A percentile compares a stretch with the other conserved stretches of the same genome.
These are phyloP conservation scores for Coptodon bakossiorum DNA, from an alignment of 2,113 vertebrate genomes.

Conservation along the genomic window DNA sequence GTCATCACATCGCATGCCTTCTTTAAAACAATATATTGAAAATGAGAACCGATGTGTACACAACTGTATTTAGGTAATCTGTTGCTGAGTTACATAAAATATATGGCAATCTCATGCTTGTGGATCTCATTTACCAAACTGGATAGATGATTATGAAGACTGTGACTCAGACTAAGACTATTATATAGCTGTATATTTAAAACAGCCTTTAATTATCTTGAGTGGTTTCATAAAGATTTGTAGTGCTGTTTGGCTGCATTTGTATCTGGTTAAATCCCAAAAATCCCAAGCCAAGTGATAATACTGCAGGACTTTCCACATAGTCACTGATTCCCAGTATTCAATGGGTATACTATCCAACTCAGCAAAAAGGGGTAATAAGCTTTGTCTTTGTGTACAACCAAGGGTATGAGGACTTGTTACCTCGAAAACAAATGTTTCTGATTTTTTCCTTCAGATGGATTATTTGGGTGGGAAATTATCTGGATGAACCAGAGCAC, in stretches of 20 bases:
- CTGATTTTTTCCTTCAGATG: neutral
- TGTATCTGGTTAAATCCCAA: neutral
- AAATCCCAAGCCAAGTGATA: neutral
- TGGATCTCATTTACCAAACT: neutral
- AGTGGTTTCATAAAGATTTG: constrained; percentile 18
- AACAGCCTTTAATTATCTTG: neutral
- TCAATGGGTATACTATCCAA: neutral
- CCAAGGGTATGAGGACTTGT: neutral
- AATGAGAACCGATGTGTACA: neutral
- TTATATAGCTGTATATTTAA: neutral
- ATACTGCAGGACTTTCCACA: neutral
- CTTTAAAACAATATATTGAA: neutral
- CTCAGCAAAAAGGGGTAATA: neutral
- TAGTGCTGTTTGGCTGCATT: neutral
- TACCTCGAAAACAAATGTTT: neutral
- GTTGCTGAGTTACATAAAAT: neutral
- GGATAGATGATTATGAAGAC: neutral
- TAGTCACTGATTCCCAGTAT: neutral
- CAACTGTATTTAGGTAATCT: neutral
- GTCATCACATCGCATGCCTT: neutral
- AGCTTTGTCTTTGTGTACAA: neutral
- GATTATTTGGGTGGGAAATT: neutral
- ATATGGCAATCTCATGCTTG: neutral
- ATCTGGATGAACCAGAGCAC: neutral
- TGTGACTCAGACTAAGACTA: neutral